Percentiles rank a stretch among this genome's conserved stretches.
Conservation (phyloP, 2,113 vertebrate species). For the Jaculus jaculus region DNA sequence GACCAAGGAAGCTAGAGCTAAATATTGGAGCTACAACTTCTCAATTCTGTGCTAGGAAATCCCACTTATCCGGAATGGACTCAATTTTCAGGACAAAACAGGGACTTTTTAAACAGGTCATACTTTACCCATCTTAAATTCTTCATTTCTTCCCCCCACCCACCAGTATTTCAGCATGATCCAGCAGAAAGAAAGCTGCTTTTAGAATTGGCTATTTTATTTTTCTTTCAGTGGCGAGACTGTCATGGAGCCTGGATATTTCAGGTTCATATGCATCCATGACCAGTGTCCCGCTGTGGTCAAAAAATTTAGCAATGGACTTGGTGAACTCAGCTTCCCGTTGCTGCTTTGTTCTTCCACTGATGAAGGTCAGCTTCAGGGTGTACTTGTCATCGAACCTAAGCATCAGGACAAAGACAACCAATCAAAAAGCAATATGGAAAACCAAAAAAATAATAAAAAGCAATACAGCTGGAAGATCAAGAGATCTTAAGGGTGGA, state of each 20-base stretch:
- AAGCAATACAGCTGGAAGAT: neutral
- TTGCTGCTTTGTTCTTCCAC: slow-evolving; percentile 86
- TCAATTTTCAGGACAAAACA: slow-evolving; percentile 78
- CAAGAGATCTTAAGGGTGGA: neutral
- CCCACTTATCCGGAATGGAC: neutral
- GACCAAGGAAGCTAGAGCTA: slow-evolving; percentile 46
- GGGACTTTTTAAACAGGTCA: slow-evolving; percentile 62
- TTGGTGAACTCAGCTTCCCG: slow-evolving; percentile 92
- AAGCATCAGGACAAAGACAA: slow-evolving; percentile 49
- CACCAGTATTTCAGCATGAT: slow-evolving; percentile 48
- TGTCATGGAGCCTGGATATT: slow-evolving; percentile 94
- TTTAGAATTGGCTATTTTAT: slow-evolving; percentile 84
- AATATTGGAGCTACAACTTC: slow-evolving; percentile 48
- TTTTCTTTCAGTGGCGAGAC: slow-evolving; percentile 91
- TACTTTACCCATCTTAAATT: slow-evolving; percentile 72
- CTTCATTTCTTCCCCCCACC: slow-evolving; percentile 29
- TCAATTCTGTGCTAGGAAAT: slow-evolving; percentile 46
- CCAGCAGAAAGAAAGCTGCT: neutral
- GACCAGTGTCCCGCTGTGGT: slow-evolving; percentile 91
- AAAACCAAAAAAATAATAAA: slow-evolving; percentile 21
- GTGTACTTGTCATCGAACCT: slow-evolving; percentile 97
- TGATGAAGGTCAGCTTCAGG: slow-evolving; percentile 91
- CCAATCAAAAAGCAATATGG: slow-evolving; percentile 48
- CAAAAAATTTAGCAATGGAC: slow-evolving; percentile 94
- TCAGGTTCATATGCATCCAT: slow-evolving; percentile 95